Evolutionary conservation across 2,797 vertebrate species (phyloP), one percentile per base, ranked within the genome.

Genomic region (Lindbergichthys nudifrons): DNA sequence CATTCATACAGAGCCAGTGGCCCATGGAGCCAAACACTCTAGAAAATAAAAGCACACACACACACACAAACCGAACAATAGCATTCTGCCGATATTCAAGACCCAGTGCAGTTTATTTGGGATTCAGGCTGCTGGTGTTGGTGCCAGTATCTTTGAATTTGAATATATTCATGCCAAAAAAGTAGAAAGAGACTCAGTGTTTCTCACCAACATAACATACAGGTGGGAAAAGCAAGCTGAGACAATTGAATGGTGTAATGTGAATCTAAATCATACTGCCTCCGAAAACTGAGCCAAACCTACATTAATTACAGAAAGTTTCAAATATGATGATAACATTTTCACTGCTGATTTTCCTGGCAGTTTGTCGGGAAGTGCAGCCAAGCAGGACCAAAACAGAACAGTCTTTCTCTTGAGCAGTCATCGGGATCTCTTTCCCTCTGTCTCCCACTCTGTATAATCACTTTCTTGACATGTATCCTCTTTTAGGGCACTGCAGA

Each of bases 1-100:
- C 77, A 89, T 88, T 89, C 87, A 92, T 63, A 79, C 75, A 15
- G 65, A 87, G 85, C 87, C 87, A 89, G 67, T 70, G 61, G 73
- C 70, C 30, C 45, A 66, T 19, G 6, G 39, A 79, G 85, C 86
- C 87, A 85, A 84, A 76, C 77, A 73, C 86, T 81, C 74, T 10
- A 71, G 43, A 79, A 83, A 86, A 83, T 65, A 90, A 80, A 73
- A 68, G 50, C 73, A 75, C 26, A 2, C 41, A 21, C 58, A 50
- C 15, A 43, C 59, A 32, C 23, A 57, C 56, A 46, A 47, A 61
- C 64, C 58, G 13, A 43, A 45, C 42, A 41, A 53, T 5, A 39
- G 21, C 65, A 56, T 41, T 48, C 53, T 68, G 14, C 53, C 3
- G 23, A 66, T 68, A 70, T 32, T 79, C 64, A 80, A 60, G 50